Evolutionary conservation across 2,888 invertebrate species (phyloP), one percentile per base, ranked within the genome.

Genomic region (Fabriciana adippe): DNA sequence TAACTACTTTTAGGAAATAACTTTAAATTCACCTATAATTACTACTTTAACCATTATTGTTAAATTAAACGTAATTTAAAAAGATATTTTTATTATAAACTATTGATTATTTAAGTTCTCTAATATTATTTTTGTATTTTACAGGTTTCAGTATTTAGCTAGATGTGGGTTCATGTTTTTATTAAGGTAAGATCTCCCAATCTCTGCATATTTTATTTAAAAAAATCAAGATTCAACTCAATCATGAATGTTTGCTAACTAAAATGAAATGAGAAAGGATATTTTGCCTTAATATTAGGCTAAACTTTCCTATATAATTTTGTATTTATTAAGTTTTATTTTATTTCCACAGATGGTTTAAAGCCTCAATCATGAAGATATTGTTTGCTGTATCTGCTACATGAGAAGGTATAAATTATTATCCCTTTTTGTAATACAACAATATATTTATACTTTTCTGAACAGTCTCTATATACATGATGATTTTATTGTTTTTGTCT

Each of bases 121-220:
- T 73, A 66, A 75, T 54, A 51, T 66, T 68, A 66, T 76, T 78
- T 73, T 85, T 86, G 76, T 87, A 76, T 88, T 88, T 61, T 79
- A 78, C 91, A 92, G 91, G 90, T 92, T 66, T 85, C 88, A 59
- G 91, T 90, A 74, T 88, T 85, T 85, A 90, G 89, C 80, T 92
- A 90, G 86, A 80, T 70, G 65, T 48, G 64, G 67, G 64, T 57
- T 55, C 68, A 54, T 59, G 41, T 65, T 68, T 63, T 65, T 72
- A 68, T 56, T 61, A 71, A 71, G 75, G 75, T 73, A 65, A 69
- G 66, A 48, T 61, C 48, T 45, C 48, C 35, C 47, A 57, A 53
- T 56, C 47, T 21, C 35, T 64, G 16, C 45, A 26, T 48, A 48
- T 31, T 59, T 53, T 11, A 59, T n/a, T 48, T 59, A 59, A 31